Percentiles rank a stretch among this genome's conserved stretches.
These are phyloP conservation scores for Engystomops pustulosus DNA, from an alignment of 2,113 vertebrate genomes.

Conservation along the genomic window DNA sequence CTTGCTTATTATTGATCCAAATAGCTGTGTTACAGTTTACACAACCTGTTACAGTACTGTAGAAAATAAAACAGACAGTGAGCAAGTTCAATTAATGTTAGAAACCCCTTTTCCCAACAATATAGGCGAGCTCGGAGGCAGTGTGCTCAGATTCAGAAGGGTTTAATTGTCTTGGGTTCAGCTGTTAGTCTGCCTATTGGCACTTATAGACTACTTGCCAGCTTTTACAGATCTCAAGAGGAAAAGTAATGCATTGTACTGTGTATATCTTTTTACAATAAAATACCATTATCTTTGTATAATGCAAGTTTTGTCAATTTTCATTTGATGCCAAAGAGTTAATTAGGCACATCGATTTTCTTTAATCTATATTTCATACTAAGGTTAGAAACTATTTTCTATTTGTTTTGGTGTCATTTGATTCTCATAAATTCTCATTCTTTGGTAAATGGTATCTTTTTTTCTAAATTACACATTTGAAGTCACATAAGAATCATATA, in stretches of 20 bases:
- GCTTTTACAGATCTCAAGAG: conserved; percentile 36
- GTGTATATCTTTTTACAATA: conserved; percentile 25
- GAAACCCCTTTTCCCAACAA: background rate
- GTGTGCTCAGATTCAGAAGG: background rate
- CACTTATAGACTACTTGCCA: conserved; percentile 15
- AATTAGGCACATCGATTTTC: conserved; percentile 15
- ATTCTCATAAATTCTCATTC: background rate
- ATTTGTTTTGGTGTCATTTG: background rate
- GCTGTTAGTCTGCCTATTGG: conserved; percentile 22
- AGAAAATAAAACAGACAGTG: background rate
- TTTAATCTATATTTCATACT: background rate
- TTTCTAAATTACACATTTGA: background rate
- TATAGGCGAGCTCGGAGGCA: background rate
- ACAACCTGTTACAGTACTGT: background rate
- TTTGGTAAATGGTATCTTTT: background rate
- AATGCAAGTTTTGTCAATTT: conserved; percentile 19
- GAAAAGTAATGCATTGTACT: conserved; percentile 16
- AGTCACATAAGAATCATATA: background rate
- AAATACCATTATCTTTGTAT: conserved; percentile 34
- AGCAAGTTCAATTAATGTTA: background rate
- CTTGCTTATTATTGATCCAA: background rate
- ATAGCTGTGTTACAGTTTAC: background rate
- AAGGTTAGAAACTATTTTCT: background rate
- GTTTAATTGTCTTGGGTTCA: conserved; percentile 18
- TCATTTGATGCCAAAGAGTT: conserved; percentile 14